These are phyloP conservation scores for Caenorhabditis inopinata DNA, from an alignment of 1,140 invertebrate species.

Conservation along the genomic window DNA sequence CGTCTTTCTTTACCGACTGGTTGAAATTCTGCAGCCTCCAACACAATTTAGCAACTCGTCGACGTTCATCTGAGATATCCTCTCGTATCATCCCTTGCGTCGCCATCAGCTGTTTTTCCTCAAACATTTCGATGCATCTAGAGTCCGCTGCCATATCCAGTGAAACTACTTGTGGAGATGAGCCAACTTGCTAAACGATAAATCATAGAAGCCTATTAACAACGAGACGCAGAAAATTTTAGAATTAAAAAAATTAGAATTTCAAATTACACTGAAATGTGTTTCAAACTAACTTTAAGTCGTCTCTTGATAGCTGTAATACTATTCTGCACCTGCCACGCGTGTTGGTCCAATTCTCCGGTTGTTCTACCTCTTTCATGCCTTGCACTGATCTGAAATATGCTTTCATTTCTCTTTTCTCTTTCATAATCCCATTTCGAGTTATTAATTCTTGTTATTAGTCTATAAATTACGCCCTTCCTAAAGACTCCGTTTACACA, in stretches of 20 bases:
- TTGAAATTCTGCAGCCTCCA: constrained; percentile 15
- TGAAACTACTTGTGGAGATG: background rate
- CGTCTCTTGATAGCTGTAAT: constrained; percentile 42
- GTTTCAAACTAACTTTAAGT: constrained; percentile 3
- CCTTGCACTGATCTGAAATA: constrained; percentile 15
- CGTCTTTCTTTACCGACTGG: background rate
- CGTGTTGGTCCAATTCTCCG: constrained; percentile 14
- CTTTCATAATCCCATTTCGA: no score
- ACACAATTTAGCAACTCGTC: constrained; percentile 5
- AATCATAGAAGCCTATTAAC: no score
- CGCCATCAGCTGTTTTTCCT: constrained; percentile 50
- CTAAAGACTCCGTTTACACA: no score
- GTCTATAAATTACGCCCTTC: no score
- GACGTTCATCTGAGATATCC: constrained; percentile 31
- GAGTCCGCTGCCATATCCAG: background rate
- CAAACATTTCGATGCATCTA: constrained; percentile 46
- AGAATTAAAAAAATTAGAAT: no score
- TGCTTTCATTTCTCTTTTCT: no score
- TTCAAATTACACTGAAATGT: background rate
- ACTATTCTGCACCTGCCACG: constrained; percentile 45
- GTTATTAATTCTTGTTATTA: no score
- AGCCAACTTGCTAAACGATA: background rate
- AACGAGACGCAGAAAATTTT: no score
- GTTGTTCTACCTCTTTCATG: constrained; percentile 9
- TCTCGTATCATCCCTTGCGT: constrained; percentile 33